Evolutionary conservation across 2,797 vertebrate genomes (phyloP), one percentile per base, ranked within the genome.

Genomic region (Microhierax caerulescens): DNA sequence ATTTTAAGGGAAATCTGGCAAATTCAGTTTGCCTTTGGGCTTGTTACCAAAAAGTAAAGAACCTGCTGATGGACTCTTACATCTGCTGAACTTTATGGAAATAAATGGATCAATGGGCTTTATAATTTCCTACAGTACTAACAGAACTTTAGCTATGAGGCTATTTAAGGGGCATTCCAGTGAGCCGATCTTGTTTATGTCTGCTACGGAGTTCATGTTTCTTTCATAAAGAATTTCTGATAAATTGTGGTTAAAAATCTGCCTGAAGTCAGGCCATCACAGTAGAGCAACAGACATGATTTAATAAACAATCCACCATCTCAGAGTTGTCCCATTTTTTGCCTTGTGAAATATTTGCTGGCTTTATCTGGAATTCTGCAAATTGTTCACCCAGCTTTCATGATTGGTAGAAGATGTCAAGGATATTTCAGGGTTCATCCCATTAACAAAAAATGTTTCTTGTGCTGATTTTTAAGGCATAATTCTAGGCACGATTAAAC

Each of bases 1-100:
- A 53, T 89, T 85, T 88, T 83, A 83, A 77, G 70, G 73, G 87
- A 88, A 93, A 74, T 68, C 72, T 93, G 89, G 69, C 65, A 88
- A 90, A 88, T 85, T 61, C 57, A 39, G 34, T 83, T 91, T 93
- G 80, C 61, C 23, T 94, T 93, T 83, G 64, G 80, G 64, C 73
- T 77, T 37, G 83, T 85, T 77, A 80, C 86, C 81, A 91, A 70
- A 77, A 94, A 68, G 59, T 91, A 61, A 91, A 79, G 74, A 87
- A 88, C 56, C 45, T 83, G 61, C 57, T 83, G 51, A 54, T 90
- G 78, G 82, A 74, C 68, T 88, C 23, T 53, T 47, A 5, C 5
- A 50, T 91, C 63, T 90, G 57, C 61, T 91, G 82, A 80, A 37
- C 50, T 91, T 85, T 77, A 57, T 91, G 92, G 53, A 80, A 96